Conservation (phyloP, 1,140 invertebrate species). For the Anoplolepis gracilipes region DNA sequence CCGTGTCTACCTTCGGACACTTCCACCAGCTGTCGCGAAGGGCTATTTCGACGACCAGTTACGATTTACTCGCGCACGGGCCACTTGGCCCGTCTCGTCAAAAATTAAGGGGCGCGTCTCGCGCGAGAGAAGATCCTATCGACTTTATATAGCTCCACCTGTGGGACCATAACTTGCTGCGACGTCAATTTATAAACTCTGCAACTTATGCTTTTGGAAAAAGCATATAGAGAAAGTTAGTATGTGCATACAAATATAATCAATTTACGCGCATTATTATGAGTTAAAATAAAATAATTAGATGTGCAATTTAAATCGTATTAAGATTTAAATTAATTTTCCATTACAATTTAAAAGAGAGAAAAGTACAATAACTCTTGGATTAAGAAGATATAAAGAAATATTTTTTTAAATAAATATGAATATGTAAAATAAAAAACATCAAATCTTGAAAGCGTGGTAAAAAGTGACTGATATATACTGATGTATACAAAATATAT, state of each 20-base stretch:
- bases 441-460: not conserved
- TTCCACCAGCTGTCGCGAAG: conserved; percentile 44
- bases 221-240: not conserved
- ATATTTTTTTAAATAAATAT: not conserved
- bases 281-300: not conserved
- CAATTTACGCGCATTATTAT: not conserved
- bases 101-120: conserved; percentile 45
- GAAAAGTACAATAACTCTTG: not conserved
- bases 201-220: not conserved
- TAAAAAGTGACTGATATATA: not conserved
- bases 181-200: conserved; percentile 1
- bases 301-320: not conserved
- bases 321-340: not conserved
- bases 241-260: not conserved
- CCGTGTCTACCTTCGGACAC: conserved; percentile 23
- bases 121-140: conserved; percentile 39
- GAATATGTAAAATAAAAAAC: not conserved
- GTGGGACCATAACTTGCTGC: not conserved
- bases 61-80: conserved; percentile 34
- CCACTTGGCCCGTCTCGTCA: conserved; percentile 16
- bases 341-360: not conserved
- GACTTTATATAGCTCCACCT: conserved; percentile 32
- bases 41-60: not conserved
- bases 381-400: not conserved
- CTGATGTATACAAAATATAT: not conserved